A percentile compares a stretch with the other conserved stretches of the same genome.
These are phyloP conservation scores for Elysia crispata DNA, from an alignment of 2,888 invertebrate genomes.

Conservation along the genomic window DNA sequence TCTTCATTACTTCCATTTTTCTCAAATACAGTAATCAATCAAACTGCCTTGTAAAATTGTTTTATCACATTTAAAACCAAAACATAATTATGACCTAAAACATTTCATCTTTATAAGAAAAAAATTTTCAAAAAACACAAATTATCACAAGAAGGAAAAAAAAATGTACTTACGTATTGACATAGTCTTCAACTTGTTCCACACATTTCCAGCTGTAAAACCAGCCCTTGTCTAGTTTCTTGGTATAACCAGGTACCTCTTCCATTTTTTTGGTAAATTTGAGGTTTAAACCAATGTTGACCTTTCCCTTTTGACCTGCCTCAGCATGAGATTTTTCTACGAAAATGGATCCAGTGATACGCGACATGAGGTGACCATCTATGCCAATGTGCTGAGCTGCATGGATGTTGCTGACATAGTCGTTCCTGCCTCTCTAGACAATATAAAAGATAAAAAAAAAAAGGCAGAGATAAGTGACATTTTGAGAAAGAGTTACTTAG, in stretches of 20 bases:
- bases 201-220: conserved; percentile 87
- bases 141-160: too few species aligned
- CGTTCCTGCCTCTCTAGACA: conserved; percentile 52
- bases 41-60: too few species aligned
- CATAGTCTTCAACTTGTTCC: conserved; percentile 85
- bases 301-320: conserved; percentile 60
- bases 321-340: conserved; percentile 77
- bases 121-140: background rate
- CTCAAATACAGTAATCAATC: too few species aligned
- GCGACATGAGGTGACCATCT: conserved; percentile 85
- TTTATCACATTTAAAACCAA: too few species aligned
- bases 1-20: too few species aligned
- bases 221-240: conserved; percentile 83
- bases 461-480: background rate
- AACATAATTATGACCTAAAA: too few species aligned
- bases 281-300: conserved; percentile 93
- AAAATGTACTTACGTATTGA: conserved; percentile 77
- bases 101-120: too few species aligned
- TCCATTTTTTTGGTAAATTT: conserved; percentile 89
- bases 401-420: conserved; percentile 73
- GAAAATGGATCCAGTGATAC: conserved; percentile 91
- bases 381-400: conserved; percentile 79
- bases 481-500: too few species aligned
- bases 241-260: conserved; percentile 88
- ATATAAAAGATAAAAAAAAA: too few species aligned